These are phyloP conservation scores for Spisula subtruncata DNA, from an alignment of 2,888 invertebrate species.

Conservation along the genomic window DNA sequence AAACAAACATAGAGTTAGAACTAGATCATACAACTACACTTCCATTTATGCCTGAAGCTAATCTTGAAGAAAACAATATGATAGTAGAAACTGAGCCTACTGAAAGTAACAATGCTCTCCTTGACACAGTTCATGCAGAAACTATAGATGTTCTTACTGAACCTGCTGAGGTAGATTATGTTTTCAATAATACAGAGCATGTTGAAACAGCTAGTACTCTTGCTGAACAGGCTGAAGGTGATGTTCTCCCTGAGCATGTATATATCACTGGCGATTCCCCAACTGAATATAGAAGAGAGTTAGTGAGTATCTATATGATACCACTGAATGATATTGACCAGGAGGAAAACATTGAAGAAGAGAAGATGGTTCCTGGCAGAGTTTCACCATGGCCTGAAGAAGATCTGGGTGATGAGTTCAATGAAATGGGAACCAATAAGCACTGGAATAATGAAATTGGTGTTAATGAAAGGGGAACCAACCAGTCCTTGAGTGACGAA, in stretches of 20 bases:
- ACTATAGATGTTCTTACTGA: not conserved
- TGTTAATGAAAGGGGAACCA: not conserved
- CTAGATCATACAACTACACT: not conserved
- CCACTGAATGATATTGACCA: conserved; percentile 54
- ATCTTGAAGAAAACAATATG: not conserved
- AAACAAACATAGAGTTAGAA: not conserved
- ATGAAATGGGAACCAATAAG: not conserved
- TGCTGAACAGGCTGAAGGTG: not conserved
- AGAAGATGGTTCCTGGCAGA: conserved; percentile 17
- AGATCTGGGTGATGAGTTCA: not conserved
- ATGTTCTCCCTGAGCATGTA: not conserved
- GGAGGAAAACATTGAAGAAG: not conserved
- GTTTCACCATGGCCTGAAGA: conserved; percentile 42
- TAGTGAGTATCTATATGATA: conserved; percentile 57
- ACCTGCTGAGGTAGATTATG: not conserved
- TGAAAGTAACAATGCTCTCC: not conserved
- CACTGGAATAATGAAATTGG: not conserved
- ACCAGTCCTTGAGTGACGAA: not conserved
- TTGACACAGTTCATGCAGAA: not conserved
- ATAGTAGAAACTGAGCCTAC: not conserved
- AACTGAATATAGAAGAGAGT: not conserved
- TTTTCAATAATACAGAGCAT: not conserved
- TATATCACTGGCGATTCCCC: not conserved
- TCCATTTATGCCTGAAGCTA: not conserved
- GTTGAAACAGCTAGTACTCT: not conserved